These are phyloP conservation scores for Adineta ricciae DNA, from an alignment of 2,888 invertebrate species.

Conservation along the genomic window DNA sequence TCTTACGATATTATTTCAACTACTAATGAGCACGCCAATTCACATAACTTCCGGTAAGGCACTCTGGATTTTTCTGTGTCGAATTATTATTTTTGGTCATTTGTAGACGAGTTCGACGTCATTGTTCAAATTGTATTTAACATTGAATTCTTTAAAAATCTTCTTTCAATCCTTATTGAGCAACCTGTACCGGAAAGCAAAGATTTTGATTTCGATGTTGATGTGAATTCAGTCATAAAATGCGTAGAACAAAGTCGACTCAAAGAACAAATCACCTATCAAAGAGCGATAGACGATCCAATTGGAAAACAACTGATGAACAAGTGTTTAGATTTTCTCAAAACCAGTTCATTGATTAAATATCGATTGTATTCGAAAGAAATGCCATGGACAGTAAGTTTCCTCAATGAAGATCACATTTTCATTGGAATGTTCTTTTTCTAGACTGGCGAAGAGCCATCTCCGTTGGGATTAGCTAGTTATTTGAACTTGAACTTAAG, in stretches of 20 bases:
- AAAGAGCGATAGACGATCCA: background rate
- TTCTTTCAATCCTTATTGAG: background rate
- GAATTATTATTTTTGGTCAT: background rate
- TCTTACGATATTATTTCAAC: background rate
- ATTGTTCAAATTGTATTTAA: conserved; percentile 6
- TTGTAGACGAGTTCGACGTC: background rate
- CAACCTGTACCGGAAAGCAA: background rate
- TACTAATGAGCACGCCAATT: background rate
- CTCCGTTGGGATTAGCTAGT: background rate
- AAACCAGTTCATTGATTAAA: background rate
- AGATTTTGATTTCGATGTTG: background rate
- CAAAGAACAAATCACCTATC: background rate
- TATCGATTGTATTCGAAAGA: conserved; percentile 13
- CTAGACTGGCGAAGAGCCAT: background rate
- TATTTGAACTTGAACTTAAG: background rate
- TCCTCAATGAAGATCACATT: background rate
- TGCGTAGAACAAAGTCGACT: background rate
- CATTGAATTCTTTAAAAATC: background rate
- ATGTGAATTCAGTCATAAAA: background rate
- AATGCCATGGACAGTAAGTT: conserved; percentile 15
- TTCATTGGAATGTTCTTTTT: background rate
- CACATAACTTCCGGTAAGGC: background rate
- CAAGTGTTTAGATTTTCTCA: background rate
- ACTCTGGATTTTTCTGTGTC: background rate
- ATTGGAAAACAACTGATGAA: background rate